Percentiles rank a stretch among this genome's conserved stretches.
These are phyloP conservation scores for Deilephila porcellus DNA, from an alignment of 2,888 invertebrate species.

Conservation along the genomic window DNA sequence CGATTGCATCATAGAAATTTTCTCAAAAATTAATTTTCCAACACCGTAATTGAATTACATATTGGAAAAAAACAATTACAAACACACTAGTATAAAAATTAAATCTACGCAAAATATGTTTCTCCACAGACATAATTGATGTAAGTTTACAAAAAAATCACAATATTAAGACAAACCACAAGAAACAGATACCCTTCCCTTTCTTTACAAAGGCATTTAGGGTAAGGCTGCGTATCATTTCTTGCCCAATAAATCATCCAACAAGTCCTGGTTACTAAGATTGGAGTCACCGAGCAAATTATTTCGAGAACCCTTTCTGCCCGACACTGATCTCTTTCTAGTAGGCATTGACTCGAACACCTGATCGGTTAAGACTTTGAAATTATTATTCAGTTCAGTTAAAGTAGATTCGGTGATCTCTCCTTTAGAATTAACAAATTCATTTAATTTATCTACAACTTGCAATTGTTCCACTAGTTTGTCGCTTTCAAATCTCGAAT, in stretches of 20 bases:
- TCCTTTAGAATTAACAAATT: conserved; percentile 66
- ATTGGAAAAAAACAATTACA: neutral
- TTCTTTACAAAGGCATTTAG: conserved; percentile 17
- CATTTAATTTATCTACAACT: conserved; percentile 80
- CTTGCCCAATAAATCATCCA: conserved; percentile 75
- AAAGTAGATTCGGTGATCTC: conserved; percentile 68
- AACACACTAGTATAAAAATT: too few species aligned
- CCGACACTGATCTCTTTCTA: conserved; percentile 68
- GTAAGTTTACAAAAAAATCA: neutral
- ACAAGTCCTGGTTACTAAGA: conserved; percentile 74
- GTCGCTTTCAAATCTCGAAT: conserved; percentile 75
- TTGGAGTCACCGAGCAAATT: conserved; percentile 68
- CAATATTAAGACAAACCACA: neutral
- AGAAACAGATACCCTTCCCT: neutral
- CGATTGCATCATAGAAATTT: neutral
- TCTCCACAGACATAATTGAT: neutral
- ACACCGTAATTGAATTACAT: neutral
- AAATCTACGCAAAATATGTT: too few species aligned
- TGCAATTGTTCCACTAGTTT: conserved; percentile 78
- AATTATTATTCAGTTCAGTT: conserved; percentile 73
- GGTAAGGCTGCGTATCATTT: conserved; percentile 66
- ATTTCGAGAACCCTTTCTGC: conserved; percentile 57
- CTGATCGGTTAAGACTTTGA: conserved; percentile 71
- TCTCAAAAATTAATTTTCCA: neutral
- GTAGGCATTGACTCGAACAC: conserved; percentile 57